Base-by-base conservation (phyloP, 2,797 vertebrate genomes). In the Peromyscus aztecus region DNA sequence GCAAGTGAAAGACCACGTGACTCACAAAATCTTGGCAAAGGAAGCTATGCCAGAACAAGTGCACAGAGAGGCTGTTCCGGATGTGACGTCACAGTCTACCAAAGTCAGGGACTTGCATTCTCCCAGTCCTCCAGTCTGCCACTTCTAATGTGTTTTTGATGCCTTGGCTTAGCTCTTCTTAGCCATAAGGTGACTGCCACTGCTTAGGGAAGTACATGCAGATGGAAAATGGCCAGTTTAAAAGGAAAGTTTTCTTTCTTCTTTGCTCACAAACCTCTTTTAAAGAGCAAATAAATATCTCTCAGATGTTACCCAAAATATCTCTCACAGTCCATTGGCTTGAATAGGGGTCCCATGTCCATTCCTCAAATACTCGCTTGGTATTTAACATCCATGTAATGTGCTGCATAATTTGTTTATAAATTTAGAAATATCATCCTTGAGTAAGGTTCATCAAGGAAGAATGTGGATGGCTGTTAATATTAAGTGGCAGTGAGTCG, bases 331-430 rank as follows among this genome's bases (percentile, higher is more conserved):
- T 31, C 83, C 75, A 43, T 34, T 84, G 63, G 46, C 43, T 34
- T 57, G 63, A n/a, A 61, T 19, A 23, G 19, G 57, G 24, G 57
- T 61, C 85, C 71, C 81, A 19, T 49, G 24, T 87, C 40, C 14
- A 10, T 80, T 73, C 34, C 9, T 89, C 43, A 91, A 6, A 24
- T 29, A 34, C 37, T 67, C 2, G 9, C 46, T 95, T 81, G 61
- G 69, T 89, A 71, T 82, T 77, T 76, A 94, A 63, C 4, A 55
- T 75, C 73, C 57, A 75, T 40, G 65, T 61, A 93, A 76, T 89
- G 65, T 23, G 46, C 7, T 85, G 31, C 24, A 43, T 88, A 75
- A 84, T 94, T 92, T 87, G 71, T 92, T 76, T 92, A 94, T 88
- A 73, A 78, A 86, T 78, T 85, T 78, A 91, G 83, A 93, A 93